Evolutionary conservation across 2,113 vertebrate species (phyloP), one percentile per base, ranked within the genome.

Genomic region (Cyphomyrus plagiostoma): DNA sequence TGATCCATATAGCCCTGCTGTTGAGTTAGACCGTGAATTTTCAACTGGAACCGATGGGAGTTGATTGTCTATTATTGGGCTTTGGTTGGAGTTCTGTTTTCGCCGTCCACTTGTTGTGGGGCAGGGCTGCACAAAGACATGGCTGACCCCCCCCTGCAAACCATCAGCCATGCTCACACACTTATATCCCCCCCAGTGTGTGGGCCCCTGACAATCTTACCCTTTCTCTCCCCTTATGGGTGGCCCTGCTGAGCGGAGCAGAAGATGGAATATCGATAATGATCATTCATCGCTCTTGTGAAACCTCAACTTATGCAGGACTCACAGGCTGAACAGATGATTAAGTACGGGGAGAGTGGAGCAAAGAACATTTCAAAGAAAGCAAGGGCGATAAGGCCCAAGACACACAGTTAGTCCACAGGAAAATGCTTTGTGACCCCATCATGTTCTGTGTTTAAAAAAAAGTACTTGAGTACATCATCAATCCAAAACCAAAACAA

Each of bases 231-330:
- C n/a, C 26, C n/a, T 70, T 70, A 70, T 30, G 62, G 62, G n/a
- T 30, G 10, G 3, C n/a, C 62, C n/a, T 70, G 62, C n/a, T 11
- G n/a, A 30, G 26, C 10, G 26, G 10, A 30, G 62, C 10, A 70
- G 62, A 13, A 70, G 62, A 70, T 30, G 30, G 86, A 82, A 88
- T 53, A 87, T 52, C n/a, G 89, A 87, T 30, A 77, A 58, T 21
- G 48, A 90, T 45, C 46, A 80, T 50, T 26, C 49, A 58, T 88
- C 26, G 13, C 45, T 30, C 70, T 53, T 88, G 23, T 42, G 42
- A 42, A 46, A 49, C 58, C 6, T 66, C 49, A 26, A 30, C 52
- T 17, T 30, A 30, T 83, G 19, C 21, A 13, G 74, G 15, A 7
- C 26, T 39, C 30, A 10, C 46, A 17, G 48, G 17, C 48, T 42